Base-by-base conservation (phyloP, 53 echinoderm and acorn worm genomes). In the Temnopleurus reevesii region DNA sequence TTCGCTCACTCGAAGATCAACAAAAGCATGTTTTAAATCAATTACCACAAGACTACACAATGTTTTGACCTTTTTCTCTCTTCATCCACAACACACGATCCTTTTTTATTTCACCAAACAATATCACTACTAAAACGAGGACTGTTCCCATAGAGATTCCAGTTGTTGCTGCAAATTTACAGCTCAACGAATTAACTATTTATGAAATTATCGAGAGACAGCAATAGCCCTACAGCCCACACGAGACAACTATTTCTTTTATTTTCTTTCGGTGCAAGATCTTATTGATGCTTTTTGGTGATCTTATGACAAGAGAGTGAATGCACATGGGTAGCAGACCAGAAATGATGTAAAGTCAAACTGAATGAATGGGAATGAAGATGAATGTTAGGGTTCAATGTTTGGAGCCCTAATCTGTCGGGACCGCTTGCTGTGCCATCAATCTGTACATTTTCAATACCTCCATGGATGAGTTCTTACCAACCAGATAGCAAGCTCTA, bases 311-410 rank as follows among this genome's bases (percentile, higher is more conserved):
- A 71, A 71, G 36, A 71, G 71, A 36, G 36, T 71, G 71, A 71
- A 19, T n/a, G 71, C 71, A 71, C 38, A 71, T 71, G 71, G 71
- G 10, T 41, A 71, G 71, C 71, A 12, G 21, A 71, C 7, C 71
- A 38, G 71, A 71, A 71, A 71, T 71, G 71, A 71, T 71, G 71
- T 38, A 71, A 71, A 71, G 7, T 71, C 71, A 71, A 41, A 41
- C 19, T 71, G 71, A 71, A 71, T 41, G 71, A 71, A 21, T 41
- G 71, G 33, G 71, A 43, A 38, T 71, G 41, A 21, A 6, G 33
- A 4, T 71, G 41, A 71, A 71, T 71, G 71, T 71, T 5, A 71
- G 71, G 71, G 71, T 71, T 71, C 71, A 71, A n/a, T 36, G 36
- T 71, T 41, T 71, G 9, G 41, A n/a, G n/a, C n/a, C 71, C 41